These are phyloP conservation scores for Metacarcinus magister DNA, from an alignment of 2,888 invertebrate genomes.

Conservation along the genomic window DNA sequence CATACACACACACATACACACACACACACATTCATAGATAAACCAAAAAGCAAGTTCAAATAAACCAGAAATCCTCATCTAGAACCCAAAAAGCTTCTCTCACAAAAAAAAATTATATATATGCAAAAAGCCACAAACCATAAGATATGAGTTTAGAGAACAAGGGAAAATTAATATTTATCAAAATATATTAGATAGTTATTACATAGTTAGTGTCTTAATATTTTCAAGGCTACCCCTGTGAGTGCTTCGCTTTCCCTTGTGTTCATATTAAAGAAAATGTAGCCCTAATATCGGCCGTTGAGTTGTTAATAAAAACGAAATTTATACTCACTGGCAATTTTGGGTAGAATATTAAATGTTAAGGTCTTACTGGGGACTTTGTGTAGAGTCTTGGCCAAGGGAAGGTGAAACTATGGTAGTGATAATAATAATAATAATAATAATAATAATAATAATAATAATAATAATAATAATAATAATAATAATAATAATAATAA, in stretches of 20 bases:
- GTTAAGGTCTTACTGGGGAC: conserved; percentile 37
- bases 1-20: conserved; percentile 39
- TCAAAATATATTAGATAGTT: conserved; percentile 21
- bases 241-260: conserved; percentile 35
- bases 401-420: background rate
- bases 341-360: conserved; percentile 44
- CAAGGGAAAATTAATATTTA: conserved; percentile 33
- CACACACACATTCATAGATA: conserved; percentile 40
- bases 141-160: conserved; percentile 29
- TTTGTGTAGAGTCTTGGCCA: background rate
- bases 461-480: too few species aligned
- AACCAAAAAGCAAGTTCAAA: background rate
- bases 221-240: background rate
- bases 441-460: background rate
- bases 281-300: conserved; percentile 45
- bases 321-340: conserved; percentile 28
- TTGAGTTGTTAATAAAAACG: conserved; percentile 45
- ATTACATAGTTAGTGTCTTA: conserved; percentile 41
- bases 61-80: background rate
- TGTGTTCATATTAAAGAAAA: conserved; percentile 41
- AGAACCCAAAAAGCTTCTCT: background rate
- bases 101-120: conserved; percentile 18
- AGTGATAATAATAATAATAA: background rate
- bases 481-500: background rate
- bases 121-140: background rate